Percentiles rank a stretch among this genome's conserved stretches.
These are phyloP conservation scores for Brachionus manjavacas DNA, from an alignment of 1,140 invertebrate genomes.

Conservation along the genomic window DNA sequence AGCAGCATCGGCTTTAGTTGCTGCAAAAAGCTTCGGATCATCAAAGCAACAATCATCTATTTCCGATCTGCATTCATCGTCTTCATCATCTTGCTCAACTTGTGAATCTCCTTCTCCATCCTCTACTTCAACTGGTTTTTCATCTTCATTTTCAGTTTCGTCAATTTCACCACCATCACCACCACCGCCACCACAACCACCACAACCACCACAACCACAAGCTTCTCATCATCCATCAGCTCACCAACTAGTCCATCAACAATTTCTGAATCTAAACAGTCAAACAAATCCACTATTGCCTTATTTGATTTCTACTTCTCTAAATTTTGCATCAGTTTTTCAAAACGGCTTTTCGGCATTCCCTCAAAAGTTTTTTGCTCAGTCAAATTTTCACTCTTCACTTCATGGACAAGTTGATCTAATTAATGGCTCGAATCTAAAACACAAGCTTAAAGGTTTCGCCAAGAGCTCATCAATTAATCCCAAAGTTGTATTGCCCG, in stretches of 20 bases:
- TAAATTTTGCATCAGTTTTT: neutral
- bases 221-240: neutral
- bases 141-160: neutral
- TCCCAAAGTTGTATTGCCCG: neutral
- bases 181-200: neutral
- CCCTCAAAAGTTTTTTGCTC: neutral
- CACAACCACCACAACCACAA: neutral
- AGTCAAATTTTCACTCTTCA: neutral
- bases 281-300: conserved; percentile 1
- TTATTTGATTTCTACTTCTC: neutral
- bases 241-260: neutral
- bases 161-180: conserved; percentile 20
- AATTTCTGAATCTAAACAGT: neutral
- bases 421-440: neutral
- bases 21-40: neutral
- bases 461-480: neutral
- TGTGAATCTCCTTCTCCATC: conserved; percentile 40
- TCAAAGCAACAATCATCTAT: neutral
- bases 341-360: neutral
- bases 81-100: conserved; percentile 35
- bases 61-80: neutral
- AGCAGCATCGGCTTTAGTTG: neutral
- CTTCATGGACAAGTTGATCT: neutral
- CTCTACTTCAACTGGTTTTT: conserved; percentile 3
- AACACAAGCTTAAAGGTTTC: neutral